Percentiles rank a stretch among this genome's conserved stretches.
Conservation (phyloP, 2,797 vertebrate species). For the Cichlasoma orientale region DNA sequence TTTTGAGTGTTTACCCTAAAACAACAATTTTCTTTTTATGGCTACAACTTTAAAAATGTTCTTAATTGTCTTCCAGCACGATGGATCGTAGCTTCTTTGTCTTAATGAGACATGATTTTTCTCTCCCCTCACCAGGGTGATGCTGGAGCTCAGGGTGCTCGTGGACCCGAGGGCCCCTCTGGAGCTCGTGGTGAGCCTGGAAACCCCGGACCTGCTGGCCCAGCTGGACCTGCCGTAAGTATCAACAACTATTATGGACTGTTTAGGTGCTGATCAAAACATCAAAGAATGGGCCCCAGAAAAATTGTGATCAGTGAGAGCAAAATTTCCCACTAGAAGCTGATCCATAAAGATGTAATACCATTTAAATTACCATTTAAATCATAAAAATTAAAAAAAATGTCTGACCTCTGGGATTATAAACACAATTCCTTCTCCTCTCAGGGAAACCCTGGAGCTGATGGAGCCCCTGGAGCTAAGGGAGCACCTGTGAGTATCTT, state of each 20-base stretch:
- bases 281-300: not conserved
- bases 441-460: constrained; percentile 92
- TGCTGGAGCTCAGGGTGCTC: constrained; percentile 88
- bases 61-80: not conserved
- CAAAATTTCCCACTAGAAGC: too few relatives aligned
- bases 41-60: not conserved
- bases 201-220: constrained; percentile 92
- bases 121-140: constrained; percentile 84
- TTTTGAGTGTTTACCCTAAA: not conserved
- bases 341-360: not conserved
- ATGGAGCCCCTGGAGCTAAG: constrained; percentile 91
- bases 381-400: not conserved
- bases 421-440: constrained; percentile 30
- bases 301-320: not conserved
- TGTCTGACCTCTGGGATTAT: not conserved
- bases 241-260: not conserved
- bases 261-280: not conserved
- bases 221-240: constrained; percentile 91
- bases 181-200: constrained; percentile 94
- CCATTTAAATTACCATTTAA: not conserved
- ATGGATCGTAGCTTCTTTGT: not conserved
- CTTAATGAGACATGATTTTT: not conserved
- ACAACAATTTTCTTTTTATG: not conserved
- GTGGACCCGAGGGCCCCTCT: constrained; percentile 91
- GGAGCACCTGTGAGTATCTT: constrained; percentile 88